Base-by-base conservation (phyloP, 1,140 invertebrate species). In the Trichomalopsis sarcophagae region DNA sequence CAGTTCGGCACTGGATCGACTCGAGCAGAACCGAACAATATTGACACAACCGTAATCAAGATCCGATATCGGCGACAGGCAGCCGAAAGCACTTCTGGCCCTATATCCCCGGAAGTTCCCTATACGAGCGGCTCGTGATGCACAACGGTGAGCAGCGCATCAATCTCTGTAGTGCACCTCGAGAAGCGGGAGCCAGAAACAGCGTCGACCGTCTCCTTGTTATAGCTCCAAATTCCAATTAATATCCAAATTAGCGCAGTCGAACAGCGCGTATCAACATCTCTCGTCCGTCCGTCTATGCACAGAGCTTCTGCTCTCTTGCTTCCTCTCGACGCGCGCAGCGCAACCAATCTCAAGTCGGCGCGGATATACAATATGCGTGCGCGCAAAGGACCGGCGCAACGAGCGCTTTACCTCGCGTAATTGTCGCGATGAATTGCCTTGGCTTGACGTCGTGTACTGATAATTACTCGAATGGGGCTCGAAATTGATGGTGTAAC, bases 151-250 rank as follows among this genome's bases (percentile, higher is more conserved):
- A 62, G 55, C 17, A 62, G 55, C 17, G 6, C 55, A 62, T 62
- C 55, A 62, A 62, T 62, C 55, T 62, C 55, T n/a, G 55, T n/a
- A 62, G 55, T 62, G 55, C 55, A 62, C n/a, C 55, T 62, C 55
- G 55, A 62, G 55, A 62, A 62, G 21, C 55, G 21, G 55, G 50
- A 55, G 47, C 47, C 47, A 50, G 47, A 50, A 50, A 17, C 55
- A 62, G 55, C 14, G 55, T 62, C 55, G 21, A 62, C n/a, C 55
- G 55, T 21, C 55, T 62, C 55, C 55, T 62, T 62, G 55, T 62
- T 62, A n/a, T 6, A 40, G 27, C 55, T 2, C 21, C 55, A 62
- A 62, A 62, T 62, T 62, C 55, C 55, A 62, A 62, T 62, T 62
- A 62, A 62, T 62, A 62, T 62, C 55, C 55, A 62, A 62, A 62